A percentile compares a stretch with the other conserved stretches of the same genome.
phyloP scores from a whole-genome alignment of 2,113 vertebrate species.

The Oreotrochilus melanogaster region DNA sequence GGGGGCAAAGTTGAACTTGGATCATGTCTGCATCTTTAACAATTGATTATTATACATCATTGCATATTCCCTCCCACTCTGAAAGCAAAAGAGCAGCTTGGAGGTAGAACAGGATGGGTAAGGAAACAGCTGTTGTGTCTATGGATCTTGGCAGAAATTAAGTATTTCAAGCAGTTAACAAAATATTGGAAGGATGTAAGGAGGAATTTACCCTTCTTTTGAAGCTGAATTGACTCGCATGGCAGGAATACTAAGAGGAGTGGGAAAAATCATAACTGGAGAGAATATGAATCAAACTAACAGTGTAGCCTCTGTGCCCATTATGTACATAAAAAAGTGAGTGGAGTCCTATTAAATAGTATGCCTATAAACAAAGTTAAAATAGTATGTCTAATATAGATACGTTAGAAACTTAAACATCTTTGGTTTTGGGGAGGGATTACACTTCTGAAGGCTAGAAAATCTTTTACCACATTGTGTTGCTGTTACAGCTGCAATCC shows the following conservation, averaged over 20 bases:
- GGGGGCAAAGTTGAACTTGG: neutral
- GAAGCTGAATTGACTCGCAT: neutral
- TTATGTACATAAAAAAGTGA: neutral
- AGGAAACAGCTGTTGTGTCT: neutral
- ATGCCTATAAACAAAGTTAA: neutral
- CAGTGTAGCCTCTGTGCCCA: neutral
- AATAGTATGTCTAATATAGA: neutral
- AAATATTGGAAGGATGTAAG: neutral
- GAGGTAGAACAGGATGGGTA: neutral
- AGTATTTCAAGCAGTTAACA: neutral
- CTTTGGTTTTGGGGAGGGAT: neutral
- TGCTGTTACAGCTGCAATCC: neutral
- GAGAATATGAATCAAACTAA: neutral
- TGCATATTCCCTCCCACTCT: fast-evolving
- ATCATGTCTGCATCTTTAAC: neutral
- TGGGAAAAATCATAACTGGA: neutral
- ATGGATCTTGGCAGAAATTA: neutral
- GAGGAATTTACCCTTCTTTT: neutral
- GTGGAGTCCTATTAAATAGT: neutral
- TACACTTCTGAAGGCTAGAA: neutral
- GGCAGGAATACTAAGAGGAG: neutral
- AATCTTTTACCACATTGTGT: neutral
- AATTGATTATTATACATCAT: neutral
- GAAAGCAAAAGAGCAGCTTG: neutral
- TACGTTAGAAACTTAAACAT: neutral